Conservation (phyloP, 1,140 invertebrate species). For the Drosophila auraria region DNA sequence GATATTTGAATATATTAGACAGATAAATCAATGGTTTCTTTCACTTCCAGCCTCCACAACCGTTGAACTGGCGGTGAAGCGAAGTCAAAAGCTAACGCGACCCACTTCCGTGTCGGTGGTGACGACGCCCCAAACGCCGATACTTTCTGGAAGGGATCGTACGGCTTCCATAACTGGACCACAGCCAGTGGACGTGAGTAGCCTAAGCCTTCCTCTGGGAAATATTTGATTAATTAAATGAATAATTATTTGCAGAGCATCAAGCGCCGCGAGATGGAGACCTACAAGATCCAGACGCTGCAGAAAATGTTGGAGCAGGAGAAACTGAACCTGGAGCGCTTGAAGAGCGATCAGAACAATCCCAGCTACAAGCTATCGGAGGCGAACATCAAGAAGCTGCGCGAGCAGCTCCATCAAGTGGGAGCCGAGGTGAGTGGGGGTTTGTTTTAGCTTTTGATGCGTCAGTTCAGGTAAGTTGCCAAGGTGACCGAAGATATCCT, state of each 20-base stretch:
- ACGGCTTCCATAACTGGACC: conserved; percentile 92
- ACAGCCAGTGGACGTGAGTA: conserved; percentile 93
- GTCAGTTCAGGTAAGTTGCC: conserved; percentile 7
- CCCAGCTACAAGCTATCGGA: conserved; percentile 81
- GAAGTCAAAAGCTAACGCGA: conserved; percentile 76
- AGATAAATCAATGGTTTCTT: conserved; percentile 11
- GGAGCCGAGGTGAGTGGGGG: conserved; percentile 80
- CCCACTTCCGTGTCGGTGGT: conserved; percentile 78
- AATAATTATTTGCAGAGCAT: conserved; percentile 87
- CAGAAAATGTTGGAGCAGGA: conserved; percentile 93
- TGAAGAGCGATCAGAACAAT: conserved; percentile 86
- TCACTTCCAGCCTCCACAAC: conserved; percentile 68
- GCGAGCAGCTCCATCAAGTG: conserved; percentile 81
- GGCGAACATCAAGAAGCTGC: conserved; percentile 80
- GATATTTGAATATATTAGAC: conserved; percentile 11
- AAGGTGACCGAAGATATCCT: conserved; percentile 11
- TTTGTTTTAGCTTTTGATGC: background rate
- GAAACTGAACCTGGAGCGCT: conserved; percentile 90
- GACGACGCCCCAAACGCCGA: conserved; percentile 70
- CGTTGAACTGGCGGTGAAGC: conserved; percentile 81
- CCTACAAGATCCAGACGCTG: conserved; percentile 91
- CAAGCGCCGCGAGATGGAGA: conserved; percentile 91
- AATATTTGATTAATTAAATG: background rate
- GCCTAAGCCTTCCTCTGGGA: background rate
- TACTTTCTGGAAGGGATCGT: conserved; percentile 79